Evolutionary conservation across 2,797 vertebrate species (phyloP).

Genomic region (Crocodylus rhombifer): DNA sequence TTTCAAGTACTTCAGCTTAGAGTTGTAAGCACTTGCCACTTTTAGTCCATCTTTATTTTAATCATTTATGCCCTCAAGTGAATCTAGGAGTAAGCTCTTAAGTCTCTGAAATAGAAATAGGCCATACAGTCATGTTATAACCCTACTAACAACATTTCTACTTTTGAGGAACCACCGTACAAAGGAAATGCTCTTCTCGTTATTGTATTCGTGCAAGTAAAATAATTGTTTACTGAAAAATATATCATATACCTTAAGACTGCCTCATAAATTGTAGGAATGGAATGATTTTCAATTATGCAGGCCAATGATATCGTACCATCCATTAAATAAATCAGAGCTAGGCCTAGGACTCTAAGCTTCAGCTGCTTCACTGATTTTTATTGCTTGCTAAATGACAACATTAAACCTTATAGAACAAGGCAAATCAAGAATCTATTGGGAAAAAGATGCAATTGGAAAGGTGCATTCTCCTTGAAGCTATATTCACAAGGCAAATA

Average conservation of each 20-base stretch:
- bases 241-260: slow-evolving; percentile 32
- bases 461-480: slow-evolving; percentile 66
- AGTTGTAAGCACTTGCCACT: not conserved
- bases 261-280: slow-evolving; percentile 38
- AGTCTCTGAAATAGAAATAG: not conserved
- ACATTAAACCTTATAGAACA: slow-evolving; percentile 73
- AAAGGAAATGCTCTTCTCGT: not conserved
- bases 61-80: not conserved
- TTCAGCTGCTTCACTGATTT: slow-evolving; percentile 71
- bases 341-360: slow-evolving; percentile 43
- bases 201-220: slow-evolving; percentile 34
- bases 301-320: slow-evolving; percentile 28
- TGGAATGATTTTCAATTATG: slow-evolving; percentile 66
- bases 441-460: slow-evolving; percentile 55
- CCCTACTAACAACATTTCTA: not conserved
- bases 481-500: slow-evolving; percentile 36
- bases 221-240: slow-evolving; percentile 69
- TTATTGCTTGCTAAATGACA: slow-evolving; percentile 71
- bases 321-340: slow-evolving; percentile 68
- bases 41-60: not conserved
- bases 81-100: not conserved
- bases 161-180: not conserved
- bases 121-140: not conserved
- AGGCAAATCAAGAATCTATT: slow-evolving; percentile 76
- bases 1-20: not conserved